Evolutionary conservation across 2,888 invertebrate genomes (phyloP), one percentile per base, ranked within the genome.

Genomic region (Agonum fuliginosum): DNA sequence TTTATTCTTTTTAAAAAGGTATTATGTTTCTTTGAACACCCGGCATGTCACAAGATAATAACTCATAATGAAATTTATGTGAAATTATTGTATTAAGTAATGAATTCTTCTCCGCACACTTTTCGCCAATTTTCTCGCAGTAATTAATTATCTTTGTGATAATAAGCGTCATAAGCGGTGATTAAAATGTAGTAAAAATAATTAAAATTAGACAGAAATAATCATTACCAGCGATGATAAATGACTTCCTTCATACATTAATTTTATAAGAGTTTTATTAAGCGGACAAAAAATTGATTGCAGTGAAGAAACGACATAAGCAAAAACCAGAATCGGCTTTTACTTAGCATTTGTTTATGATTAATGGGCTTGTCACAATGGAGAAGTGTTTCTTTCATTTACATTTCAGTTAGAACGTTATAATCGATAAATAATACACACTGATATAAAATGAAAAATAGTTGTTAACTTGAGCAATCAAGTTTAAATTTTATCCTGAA

Each of bases 171-270:
- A 71, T 71, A 20, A 71, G 34, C 51, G 71, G 51, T 71, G 51
- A 71, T 71, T 71, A 71, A 71, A 71, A 71, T 71, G 48, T 71
- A 71, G 71, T 71, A 71, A 71, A 71, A 71, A 71, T 48, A 71
- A 71, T 71, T 71, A 71, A 71, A 71, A 71, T 71, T 71, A 71
- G 48, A 71, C 48, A 48, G 71, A 71, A 48, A 71, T 71, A 71
- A 71, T 71, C 71, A 71, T 71, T 65, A 37, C 20, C 20, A 17
- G 17, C 19, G 51, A 51, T 71, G 71, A 71, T 71, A 71, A 71
- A 71, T 71, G 22, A 10, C 71, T 71, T 51, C 46, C 17, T 34
- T 27, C 46, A 8, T 71, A 48, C 71, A 71, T 71, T 71, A 48
- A 71, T 71, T 30, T 70, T 46, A 70, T 71, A 27, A 48, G 51